Evolutionary conservation across 2,113 vertebrate species (phyloP).

Genomic region (Gracilinanus agilis): DNA sequence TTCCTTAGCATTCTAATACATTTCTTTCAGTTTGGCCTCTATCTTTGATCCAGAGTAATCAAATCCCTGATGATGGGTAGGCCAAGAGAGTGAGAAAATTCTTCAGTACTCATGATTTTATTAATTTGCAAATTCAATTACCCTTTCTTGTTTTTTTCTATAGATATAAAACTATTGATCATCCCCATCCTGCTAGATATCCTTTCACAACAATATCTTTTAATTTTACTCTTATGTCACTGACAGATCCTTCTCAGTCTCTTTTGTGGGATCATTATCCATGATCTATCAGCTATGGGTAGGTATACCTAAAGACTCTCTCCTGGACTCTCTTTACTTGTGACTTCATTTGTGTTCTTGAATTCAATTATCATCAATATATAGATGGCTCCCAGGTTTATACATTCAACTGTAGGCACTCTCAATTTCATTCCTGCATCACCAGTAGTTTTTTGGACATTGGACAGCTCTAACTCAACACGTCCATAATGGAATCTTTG

Average conservation of each 20-base stretch:
- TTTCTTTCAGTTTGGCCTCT: not conserved
- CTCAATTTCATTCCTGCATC: not conserved
- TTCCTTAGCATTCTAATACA: not conserved
- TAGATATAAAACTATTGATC: not conserved
- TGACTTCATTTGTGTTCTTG: not conserved
- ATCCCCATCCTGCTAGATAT: not conserved
- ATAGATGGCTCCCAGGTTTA: not conserved
- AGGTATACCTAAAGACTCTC: not conserved
- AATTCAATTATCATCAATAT: not conserved
- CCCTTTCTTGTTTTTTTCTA: not conserved
- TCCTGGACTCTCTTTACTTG: not conserved
- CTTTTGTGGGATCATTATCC: not conserved
- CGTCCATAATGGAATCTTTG: not conserved
- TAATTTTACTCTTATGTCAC: not conserved
- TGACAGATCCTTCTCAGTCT: not conserved
- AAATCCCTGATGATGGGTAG: not conserved
- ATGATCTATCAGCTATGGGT: not conserved
- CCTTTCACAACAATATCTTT: not conserved
- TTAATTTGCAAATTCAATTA: not conserved
- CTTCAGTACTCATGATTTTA: not conserved
- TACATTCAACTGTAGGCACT: not conserved
- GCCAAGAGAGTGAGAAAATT: not conserved
- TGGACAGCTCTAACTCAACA: not conserved
- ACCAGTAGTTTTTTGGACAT: not conserved
- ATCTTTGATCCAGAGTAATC: not conserved